Conservation (phyloP, 2,113 vertebrate genomes). For the Neodontobutis hainanensis region DNA sequence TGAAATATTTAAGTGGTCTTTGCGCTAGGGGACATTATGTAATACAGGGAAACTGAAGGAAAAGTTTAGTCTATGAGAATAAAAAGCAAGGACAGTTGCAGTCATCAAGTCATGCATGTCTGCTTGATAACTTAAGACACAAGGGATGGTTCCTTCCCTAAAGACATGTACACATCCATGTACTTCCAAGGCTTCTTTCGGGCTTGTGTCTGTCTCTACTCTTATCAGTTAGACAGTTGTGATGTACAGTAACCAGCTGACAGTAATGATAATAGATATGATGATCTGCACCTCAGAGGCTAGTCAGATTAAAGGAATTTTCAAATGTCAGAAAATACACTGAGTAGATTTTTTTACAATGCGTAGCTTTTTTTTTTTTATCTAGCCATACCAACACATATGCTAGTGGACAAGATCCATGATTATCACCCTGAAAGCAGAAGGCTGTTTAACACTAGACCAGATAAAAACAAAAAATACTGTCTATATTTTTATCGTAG, state of each 20-base stretch:
- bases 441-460: too few relatives aligned
- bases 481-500: too few relatives aligned
- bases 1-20: conserved; percentile 21
- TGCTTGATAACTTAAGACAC: conserved; percentile 43
- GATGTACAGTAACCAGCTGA: conserved; percentile 45
- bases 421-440: too few relatives aligned
- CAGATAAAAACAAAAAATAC: too few relatives aligned
- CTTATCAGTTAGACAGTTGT: conserved; percentile 44
- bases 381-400: conserved; percentile 11
- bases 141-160: conserved; percentile 48
- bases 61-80: conserved; percentile 27
- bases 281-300: conserved; percentile 39
- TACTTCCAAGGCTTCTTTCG: conserved; percentile 43
- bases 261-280: conserved; percentile 54
- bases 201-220: conserved; percentile 28
- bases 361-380: conserved; percentile 51
- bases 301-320: conserved; percentile 63
- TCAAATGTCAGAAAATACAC: conserved; percentile 49
- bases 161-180: conserved; percentile 34
- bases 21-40: conserved; percentile 40
- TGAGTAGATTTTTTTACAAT: too few relatives aligned
- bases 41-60: conserved; percentile 25
- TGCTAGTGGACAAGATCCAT: too few relatives aligned
- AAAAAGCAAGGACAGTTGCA: conserved; percentile 33
- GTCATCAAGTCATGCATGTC: conserved; percentile 37